phyloP scores from a whole-genome alignment of 2,888 invertebrate genomes.

The Dryococelus australis region DNA sequence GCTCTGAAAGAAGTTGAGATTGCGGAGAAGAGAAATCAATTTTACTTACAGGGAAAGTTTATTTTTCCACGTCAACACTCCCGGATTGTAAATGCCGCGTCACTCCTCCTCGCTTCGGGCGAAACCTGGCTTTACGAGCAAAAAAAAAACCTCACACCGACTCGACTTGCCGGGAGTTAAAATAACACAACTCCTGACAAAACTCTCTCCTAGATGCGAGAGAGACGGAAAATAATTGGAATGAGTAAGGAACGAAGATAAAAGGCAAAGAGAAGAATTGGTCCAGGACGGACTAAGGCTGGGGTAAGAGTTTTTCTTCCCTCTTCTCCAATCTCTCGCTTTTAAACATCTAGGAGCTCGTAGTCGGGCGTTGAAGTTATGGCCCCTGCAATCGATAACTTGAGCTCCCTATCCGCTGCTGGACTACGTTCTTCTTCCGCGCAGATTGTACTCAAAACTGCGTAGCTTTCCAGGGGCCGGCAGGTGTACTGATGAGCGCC shows the following conservation, averaged over 20 bases:
- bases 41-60: neutral
- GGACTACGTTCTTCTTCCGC: neutral
- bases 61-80: neutral
- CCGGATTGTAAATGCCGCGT: neutral
- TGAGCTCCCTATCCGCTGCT: neutral
- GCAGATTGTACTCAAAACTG: neutral
- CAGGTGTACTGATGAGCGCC: too few species aligned
- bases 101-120: neutral
- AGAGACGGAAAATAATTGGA: constrained; percentile 10
- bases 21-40: neutral
- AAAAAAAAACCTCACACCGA: neutral
- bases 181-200: constrained; percentile 9
- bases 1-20: neutral
- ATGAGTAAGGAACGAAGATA: neutral
- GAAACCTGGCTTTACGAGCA: neutral
- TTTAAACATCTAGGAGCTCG: neutral
- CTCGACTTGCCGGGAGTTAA: neutral
- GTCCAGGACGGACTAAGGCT: neutral
- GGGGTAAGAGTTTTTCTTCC: neutral
- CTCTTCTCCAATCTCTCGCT: neutral
- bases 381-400: neutral
- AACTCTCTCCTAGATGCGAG: neutral
- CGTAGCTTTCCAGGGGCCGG: too few species aligned
- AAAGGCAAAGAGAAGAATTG: neutral
- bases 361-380: neutral